These are phyloP conservation scores for Peromyscus melanophrys DNA, from an alignment of 2,797 vertebrate genomes.

Conservation along the genomic window DNA sequence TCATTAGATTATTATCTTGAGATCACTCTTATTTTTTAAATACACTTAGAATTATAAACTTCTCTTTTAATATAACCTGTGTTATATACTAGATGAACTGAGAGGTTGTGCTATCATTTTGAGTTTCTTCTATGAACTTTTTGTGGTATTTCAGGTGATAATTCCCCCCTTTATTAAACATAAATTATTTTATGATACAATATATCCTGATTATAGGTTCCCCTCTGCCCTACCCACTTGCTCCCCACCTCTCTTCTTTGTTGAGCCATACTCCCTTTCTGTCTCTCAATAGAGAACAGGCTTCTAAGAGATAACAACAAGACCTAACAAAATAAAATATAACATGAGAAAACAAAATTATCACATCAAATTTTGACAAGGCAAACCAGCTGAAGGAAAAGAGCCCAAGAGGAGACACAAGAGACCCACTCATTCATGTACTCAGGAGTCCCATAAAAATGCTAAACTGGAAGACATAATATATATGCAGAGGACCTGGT, in stretches of 20 bases:
- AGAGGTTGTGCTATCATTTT: background rate
- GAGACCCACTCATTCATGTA: too few species aligned
- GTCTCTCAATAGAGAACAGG: background rate
- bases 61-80: background rate
- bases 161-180: background rate
- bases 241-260: too few species aligned
- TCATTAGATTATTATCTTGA: background rate
- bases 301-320: background rate
- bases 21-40: background rate
- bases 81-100: background rate
- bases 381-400: background rate
- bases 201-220: background rate
- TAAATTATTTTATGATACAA: background rate
- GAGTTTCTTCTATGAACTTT: background rate
- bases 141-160: background rate
- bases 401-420: too few species aligned
- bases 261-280: background rate
- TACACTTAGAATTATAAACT: background rate
- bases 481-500: background rate
- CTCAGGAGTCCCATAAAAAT: background rate
- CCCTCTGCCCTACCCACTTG: too few species aligned
- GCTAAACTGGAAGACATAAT: background rate
- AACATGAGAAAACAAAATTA: background rate
- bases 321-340: background rate
- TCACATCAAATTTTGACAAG: background rate